Conservation (phyloP, 2,888 invertebrate species). For the Ichneumon xanthorius region DNA sequence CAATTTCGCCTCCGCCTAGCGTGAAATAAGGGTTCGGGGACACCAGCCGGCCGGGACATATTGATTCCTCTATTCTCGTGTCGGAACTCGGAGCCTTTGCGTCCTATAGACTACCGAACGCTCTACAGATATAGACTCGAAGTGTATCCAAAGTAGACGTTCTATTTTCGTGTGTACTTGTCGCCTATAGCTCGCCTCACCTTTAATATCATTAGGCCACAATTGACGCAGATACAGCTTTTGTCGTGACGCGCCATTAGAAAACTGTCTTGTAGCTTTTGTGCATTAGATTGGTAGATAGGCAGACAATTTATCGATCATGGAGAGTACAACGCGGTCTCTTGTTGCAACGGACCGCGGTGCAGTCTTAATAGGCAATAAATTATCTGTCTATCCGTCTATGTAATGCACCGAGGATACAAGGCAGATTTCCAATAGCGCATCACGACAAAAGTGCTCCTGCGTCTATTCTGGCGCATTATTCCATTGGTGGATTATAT, state of each 20-base stretch:
- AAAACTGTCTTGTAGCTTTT: background rate
- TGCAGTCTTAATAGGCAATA: no score
- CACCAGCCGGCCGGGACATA: constrained; percentile 66
- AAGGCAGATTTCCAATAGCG: background rate
- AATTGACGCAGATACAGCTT: constrained; percentile 13
- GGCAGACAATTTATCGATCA: no score
- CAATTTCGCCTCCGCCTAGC: constrained; percentile 75
- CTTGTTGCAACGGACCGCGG: no score
- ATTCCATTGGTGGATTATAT: background rate
- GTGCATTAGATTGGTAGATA: background rate
- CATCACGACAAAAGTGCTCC: no score
- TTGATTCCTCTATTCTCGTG: constrained; percentile 72
- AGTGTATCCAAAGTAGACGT: constrained; percentile 12
- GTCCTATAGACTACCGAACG: background rate
- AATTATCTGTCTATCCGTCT: background rate
- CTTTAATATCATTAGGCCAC: constrained; percentile 40
- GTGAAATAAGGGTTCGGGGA: constrained; percentile 75
- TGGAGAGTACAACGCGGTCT: no score
- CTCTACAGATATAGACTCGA: constrained; percentile 18
- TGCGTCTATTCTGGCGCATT: background rate
- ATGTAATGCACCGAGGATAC: no score
- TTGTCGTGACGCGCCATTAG: background rate
- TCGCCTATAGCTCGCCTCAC: background rate
- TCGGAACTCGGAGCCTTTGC: constrained; percentile 57
- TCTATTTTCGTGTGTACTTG: constrained; percentile 17